A percentile compares a stretch with the other conserved stretches of the same genome.
Conservation (phyloP, 2,888 invertebrate species). For the Agriopis leucophaearia region DNA sequence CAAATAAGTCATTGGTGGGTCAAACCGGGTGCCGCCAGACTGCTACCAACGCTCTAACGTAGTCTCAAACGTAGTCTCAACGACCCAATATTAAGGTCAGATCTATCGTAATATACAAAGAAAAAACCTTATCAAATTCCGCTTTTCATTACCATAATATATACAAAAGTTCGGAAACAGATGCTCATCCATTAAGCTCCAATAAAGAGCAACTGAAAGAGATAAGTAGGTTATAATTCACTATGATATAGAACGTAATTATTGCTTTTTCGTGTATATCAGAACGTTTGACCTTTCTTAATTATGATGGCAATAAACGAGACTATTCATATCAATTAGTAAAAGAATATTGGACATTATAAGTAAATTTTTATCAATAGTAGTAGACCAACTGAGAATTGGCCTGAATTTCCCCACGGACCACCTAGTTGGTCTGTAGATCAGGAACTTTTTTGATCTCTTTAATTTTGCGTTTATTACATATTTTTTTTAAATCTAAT, state of each 20-base stretch:
- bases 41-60: too few species aligned
- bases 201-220: constrained; percentile 23
- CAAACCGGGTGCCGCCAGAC: too few species aligned
- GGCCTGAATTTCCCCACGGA: too few species aligned
- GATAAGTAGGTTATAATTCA: constrained; percentile 9
- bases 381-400: too few species aligned
- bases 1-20: too few species aligned
- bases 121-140: constrained; percentile 21
- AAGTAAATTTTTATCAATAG: not conserved
- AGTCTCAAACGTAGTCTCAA: too few species aligned
- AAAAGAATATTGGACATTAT: constrained; percentile 19
- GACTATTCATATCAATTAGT: constrained; percentile 33
- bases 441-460: too few species aligned
- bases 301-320: constrained; percentile 28
- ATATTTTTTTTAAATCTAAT: too few species aligned
- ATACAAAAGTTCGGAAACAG: constrained; percentile 25
- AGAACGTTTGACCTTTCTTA: constrained; percentile 2
- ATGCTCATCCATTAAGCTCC: constrained; percentile 26
- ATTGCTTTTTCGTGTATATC: constrained; percentile 4
- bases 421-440: too few species aligned
- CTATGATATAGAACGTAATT: constrained; percentile 10
- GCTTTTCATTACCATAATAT: constrained; percentile 25
- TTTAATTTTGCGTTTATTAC: too few species aligned
- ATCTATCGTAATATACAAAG: not conserved
- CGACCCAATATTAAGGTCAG: too few species aligned